phyloP scores from a whole-genome alignment of 2,888 invertebrate species.

The Tupiocoris notatus region DNA sequence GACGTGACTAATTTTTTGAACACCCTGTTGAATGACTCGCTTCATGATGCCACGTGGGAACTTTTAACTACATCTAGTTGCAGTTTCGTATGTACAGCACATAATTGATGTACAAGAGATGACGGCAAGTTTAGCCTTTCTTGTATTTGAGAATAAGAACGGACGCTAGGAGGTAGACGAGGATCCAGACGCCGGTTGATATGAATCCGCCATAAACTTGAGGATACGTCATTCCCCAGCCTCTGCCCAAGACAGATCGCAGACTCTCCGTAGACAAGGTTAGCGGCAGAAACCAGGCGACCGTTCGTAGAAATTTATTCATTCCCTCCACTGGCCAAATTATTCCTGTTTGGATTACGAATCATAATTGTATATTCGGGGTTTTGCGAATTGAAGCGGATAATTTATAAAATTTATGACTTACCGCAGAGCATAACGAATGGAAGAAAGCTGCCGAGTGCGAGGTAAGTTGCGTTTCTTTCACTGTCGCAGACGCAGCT shows the following conservation, averaged over 20 bases:
- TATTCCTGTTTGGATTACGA: constrained; percentile 66
- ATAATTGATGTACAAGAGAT: neutral
- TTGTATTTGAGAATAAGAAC: constrained; percentile 78
- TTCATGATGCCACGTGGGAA: too few relatives aligned
- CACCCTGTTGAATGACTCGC: too few relatives aligned
- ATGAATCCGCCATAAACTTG: constrained; percentile 80
- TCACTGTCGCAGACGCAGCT: constrained; percentile 78
- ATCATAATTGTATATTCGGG: too few relatives aligned
- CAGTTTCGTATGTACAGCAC: neutral
- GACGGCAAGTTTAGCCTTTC: constrained; percentile 63
- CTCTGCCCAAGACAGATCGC: constrained; percentile 78
- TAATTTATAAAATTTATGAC: too few relatives aligned
- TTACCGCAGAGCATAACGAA: constrained; percentile 78
- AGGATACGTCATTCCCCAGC: constrained; percentile 71
- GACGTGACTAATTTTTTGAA: too few relatives aligned
- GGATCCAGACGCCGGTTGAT: constrained; percentile 75
- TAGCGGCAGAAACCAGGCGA: constrained; percentile 76
- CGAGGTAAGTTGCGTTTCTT: constrained; percentile 79
- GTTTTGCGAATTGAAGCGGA: too few relatives aligned
- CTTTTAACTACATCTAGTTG: too few relatives aligned
- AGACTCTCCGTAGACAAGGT: constrained; percentile 86
- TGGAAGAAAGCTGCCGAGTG: constrained; percentile 81
- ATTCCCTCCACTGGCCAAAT: constrained; percentile 95
- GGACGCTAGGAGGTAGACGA: constrained; percentile 70
- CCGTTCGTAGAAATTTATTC: constrained; percentile 69